Evolutionary conservation across 2,113 vertebrate species (phyloP).

Genomic region (Brienomyrus brachyistius): DNA sequence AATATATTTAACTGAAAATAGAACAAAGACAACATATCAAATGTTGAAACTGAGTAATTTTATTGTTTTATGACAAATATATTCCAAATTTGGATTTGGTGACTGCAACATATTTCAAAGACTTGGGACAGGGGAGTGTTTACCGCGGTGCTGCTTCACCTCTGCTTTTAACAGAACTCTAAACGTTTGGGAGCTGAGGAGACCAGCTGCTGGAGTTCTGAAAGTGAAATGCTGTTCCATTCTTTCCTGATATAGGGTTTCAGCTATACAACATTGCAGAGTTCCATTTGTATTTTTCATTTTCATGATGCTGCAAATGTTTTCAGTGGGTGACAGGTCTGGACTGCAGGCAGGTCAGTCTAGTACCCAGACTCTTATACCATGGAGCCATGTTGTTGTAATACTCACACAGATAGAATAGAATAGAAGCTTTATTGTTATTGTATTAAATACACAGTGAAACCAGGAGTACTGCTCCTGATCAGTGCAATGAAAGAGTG

Average conservation of each 20-base stretch:
- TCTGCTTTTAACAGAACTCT: background rate
- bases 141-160: background rate
- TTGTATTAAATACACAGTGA: too few species aligned
- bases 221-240: background rate
- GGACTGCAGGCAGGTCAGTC: background rate
- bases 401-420: too few species aligned
- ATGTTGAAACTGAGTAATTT: background rate
- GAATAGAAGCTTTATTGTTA: too few species aligned
- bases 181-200: background rate
- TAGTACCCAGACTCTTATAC: background rate
- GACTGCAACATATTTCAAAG: background rate
- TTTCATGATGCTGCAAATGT: background rate
- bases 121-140: background rate
- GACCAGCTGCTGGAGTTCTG: background rate
- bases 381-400: too few species aligned
- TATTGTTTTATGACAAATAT: background rate
- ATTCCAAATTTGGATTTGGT: background rate
- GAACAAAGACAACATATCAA: background rate
- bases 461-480: too few species aligned
- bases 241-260: background rate
- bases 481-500: too few species aligned
- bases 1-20: background rate
- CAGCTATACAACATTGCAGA: background rate
- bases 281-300: background rate
- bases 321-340: background rate